Evolutionary conservation across 2,113 vertebrate species (phyloP), one percentile per base, ranked within the genome.

Genomic region (Actenoides lindsayi): DNA sequence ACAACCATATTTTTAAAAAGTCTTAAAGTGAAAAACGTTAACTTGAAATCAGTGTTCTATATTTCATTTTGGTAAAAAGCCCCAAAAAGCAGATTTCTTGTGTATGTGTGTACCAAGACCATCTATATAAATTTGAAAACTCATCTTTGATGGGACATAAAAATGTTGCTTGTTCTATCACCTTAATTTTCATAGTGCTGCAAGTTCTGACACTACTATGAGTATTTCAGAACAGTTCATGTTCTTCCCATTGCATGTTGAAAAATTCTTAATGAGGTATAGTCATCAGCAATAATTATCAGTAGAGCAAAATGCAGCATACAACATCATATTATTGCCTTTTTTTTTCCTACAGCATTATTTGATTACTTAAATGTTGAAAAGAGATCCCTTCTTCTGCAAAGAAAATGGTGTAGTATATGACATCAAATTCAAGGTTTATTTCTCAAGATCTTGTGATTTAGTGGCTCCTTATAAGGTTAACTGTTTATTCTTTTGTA

Each of bases 31-130:
- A 64, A 67, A 78, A 90, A 28, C 6, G 3, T 9, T 8, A 16
- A 39, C 11, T 53, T 78, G 33, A 67, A 79, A 82, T 42, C 33
- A 39, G 3, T 67, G 9, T 57, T 74, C 7, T 65, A 2, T 75
- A 39, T 74, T 92, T 82, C 28, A 33, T 11, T 62, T 5, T 1
- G 1, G 8, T 54, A 74, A 19, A 51, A 76, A 84, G 20, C 18
- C 5, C 23, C 24, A 50, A 50, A 23, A 17, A 28, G 3, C 16
- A 53, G 9, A 74, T 70, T 87, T 77, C 12, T 64, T 77, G 7
- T 31, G 5, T 31, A 4, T 21, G 7, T n/a, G 5, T 62, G 33
- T 51, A 48, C 17, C 1, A 4, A 23, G 33, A 60, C 2, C 0
- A 0, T 74, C 48, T 69, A 16, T 67, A 21, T 65, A 44, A 65